Percentiles rank a stretch among this genome's conserved stretches.
These are phyloP conservation scores for Lonchura striata DNA, from an alignment of 2,113 vertebrate species.

Conservation along the genomic window DNA sequence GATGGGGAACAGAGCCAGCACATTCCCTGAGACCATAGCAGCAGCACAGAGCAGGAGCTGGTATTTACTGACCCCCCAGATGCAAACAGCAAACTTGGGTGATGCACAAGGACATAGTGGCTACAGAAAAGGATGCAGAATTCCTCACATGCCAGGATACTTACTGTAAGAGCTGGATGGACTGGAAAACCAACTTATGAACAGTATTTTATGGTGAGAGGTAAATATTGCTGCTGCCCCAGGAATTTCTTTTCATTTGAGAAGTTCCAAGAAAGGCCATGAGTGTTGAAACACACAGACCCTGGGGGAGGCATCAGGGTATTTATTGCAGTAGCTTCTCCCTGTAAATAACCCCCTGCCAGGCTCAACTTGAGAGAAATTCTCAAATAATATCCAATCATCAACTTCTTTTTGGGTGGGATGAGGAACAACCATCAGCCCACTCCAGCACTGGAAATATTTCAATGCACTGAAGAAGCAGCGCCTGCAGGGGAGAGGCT, in stretches of 20 bases:
- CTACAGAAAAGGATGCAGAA: not conserved
- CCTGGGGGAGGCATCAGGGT: not conserved
- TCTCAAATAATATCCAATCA: not conserved
- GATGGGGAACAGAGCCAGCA: not conserved
- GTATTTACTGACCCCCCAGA: not conserved
- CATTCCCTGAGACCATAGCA: not conserved
- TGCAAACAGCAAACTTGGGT: not conserved
- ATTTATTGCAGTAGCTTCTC: not conserved
- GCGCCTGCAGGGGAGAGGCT: not conserved
- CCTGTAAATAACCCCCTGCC: not conserved
- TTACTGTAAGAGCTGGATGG: fast-evolving
- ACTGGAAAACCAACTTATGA: not conserved
- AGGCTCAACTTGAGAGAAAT: not conserved
- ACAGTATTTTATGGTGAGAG: not conserved
- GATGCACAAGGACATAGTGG: no score
- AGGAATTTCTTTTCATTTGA: not conserved
- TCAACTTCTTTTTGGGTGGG: not conserved
- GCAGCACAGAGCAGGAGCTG: not conserved
- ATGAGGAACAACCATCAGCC: not conserved
- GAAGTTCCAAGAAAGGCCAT: not conserved
- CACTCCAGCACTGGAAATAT: not conserved
- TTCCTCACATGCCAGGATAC: not conserved
- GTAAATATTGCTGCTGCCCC: not conserved
- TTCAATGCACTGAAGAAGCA: not conserved
- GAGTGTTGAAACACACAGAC: not conserved